Conservation (phyloP, 1,140 invertebrate species). For the Pissodes strobi region DNA sequence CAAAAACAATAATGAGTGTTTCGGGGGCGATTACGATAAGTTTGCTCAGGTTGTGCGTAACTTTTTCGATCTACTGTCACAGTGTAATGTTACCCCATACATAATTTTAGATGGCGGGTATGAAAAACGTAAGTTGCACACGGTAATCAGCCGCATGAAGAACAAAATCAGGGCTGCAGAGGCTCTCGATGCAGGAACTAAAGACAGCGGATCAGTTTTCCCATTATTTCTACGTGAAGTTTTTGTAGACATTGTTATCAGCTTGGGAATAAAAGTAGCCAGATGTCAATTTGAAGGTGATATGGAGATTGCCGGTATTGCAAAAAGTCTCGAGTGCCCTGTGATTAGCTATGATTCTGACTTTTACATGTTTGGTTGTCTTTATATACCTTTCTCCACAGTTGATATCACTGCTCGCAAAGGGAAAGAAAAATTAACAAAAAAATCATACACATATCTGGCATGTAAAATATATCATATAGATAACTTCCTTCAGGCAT, state of each 20-base stretch:
- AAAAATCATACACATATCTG: slow-evolving; percentile 56
- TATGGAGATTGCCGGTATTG: slow-evolving; percentile 77
- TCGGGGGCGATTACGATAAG: slow-evolving; percentile 87
- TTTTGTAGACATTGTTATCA: slow-evolving; percentile 69
- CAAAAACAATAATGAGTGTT: slow-evolving; percentile 69
- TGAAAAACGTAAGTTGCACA: slow-evolving; percentile 76
- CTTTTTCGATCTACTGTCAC: slow-evolving; percentile 73
- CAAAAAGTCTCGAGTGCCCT: slow-evolving; percentile 76
- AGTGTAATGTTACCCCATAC: slow-evolving; percentile 76
- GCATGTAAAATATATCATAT: slow-evolving; percentile 74
- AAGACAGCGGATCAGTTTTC: slow-evolving; percentile 63
- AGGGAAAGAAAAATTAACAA: slow-evolving; percentile 18
- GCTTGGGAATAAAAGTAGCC: slow-evolving; percentile 67
- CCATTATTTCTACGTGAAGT: slow-evolving; percentile 72
- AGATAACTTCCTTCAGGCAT: slow-evolving; percentile 67
- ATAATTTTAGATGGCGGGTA: slow-evolving; percentile 84
- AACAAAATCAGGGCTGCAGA: slow-evolving; percentile 65
- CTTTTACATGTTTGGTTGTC: slow-evolving; percentile 84
- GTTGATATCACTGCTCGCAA: slow-evolving; percentile 47
- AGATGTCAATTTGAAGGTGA: slow-evolving; percentile 87
- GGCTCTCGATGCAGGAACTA: slow-evolving; percentile 55
- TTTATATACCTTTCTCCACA: slow-evolving; percentile 78
- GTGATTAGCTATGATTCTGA: slow-evolving; percentile 89
- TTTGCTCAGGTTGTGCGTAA: slow-evolving; percentile 65
- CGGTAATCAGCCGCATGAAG: slow-evolving; percentile 65